Base-by-base conservation (phyloP, 2,888 invertebrate species). In the Meiosimyza decipiens region DNA sequence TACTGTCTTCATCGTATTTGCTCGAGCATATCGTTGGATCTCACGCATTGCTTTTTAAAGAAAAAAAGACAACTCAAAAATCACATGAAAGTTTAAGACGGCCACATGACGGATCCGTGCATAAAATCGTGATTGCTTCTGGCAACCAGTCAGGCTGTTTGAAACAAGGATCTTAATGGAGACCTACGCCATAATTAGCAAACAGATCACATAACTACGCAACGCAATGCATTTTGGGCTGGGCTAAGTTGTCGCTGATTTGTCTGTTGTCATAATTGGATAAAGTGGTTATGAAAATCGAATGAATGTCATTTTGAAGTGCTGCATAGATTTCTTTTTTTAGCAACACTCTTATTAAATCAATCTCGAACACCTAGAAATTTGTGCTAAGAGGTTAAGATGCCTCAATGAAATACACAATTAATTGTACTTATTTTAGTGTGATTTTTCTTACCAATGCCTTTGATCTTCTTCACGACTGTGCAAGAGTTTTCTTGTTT, bases 221-320 rank as follows among this genome's bases (percentile, higher is more conserved):
- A 16, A 49, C 57, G 22, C 40, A 40, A 9, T 50, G 15, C 33
- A 16, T 40, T 15, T 69, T 40, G 63, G 70, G 70, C n/a, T 70
- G 51, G 52, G 6, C 9, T 1, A 40, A 40, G 63, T 52, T 63
- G 70, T 63, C 70, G 70, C 70, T 70, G 33, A 83, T 83, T 83
- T 83, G 83, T 83, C 81, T 79, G 80, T 82, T 83, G 83, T 83
- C 83, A 83, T 82, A 83, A 83, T 82, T 81, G 83, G 82, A 83
- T 83, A 83, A 83, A 83, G 83, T 81, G 82, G 83, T 83, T 82
- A 83, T 63, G 52, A 70, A 47, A 54, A 63, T 15, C 47, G n/a
- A 16, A n/a, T 6, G 69, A 69, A 59, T 60, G 60, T 67, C 67
- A 67, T 63, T 18, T 63, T 18, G 63, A 15, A 28, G 13, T 12